phyloP scores from a whole-genome alignment of 2,113 vertebrate genomes.

The Cromileptes altivelis region DNA sequence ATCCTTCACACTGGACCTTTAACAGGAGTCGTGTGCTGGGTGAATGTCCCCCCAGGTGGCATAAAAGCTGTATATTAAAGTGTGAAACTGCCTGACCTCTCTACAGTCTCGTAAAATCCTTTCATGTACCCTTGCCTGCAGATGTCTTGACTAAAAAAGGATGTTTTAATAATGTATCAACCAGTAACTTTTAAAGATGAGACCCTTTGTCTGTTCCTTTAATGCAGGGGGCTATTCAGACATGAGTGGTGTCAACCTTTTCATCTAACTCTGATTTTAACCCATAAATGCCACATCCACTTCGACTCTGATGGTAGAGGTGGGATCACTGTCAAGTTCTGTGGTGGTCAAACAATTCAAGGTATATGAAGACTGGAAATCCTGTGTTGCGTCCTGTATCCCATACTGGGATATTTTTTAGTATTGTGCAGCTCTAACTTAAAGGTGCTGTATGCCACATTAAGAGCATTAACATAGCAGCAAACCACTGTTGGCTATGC shows the following conservation, averaged over 20 bases:
- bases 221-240: too few species aligned
- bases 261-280: background rate
- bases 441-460: too few species aligned
- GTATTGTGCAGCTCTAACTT: background rate
- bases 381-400: background rate
- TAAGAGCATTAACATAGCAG: too few species aligned
- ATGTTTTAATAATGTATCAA: background rate
- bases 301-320: too few species aligned
- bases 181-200: background rate
- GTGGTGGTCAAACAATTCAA: background rate
- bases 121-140: constrained; percentile 12
- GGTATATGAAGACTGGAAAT: background rate
- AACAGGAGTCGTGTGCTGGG: background rate
- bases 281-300: background rate
- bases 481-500: too few species aligned
- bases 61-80: background rate
- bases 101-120: constrained; percentile 3
- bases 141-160: background rate
- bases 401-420: background rate
- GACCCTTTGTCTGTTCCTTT: too few species aligned
- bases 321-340: too few species aligned
- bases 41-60: constrained; percentile 8
- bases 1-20: background rate
- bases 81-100: background rate
- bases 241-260: too few species aligned